Evolutionary conservation across 2,888 invertebrate species (phyloP).

Genomic region (Alloplasta piceator): DNA sequence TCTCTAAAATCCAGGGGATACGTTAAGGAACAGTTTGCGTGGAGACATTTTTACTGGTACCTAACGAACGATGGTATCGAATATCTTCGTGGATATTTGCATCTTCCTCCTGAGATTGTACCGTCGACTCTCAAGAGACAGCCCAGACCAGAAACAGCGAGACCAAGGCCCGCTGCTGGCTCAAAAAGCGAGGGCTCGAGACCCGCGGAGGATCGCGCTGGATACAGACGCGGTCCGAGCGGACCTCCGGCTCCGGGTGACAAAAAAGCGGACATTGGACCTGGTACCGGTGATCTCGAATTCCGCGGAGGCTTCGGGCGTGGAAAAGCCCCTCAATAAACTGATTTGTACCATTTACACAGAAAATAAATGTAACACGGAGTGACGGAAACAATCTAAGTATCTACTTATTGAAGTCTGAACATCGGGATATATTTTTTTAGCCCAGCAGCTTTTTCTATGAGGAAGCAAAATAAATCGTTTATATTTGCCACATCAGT

Average conservation of each 20-base stretch:
- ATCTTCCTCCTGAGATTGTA: conserved; percentile 99
- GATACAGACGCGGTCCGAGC: conserved; percentile 92
- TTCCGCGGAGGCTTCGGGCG: conserved; percentile 87
- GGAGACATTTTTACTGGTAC: conserved; percentile 99
- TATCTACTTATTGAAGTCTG: background rate
- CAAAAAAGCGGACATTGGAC: conserved; percentile 98
- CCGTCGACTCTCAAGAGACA: conserved; percentile 98
- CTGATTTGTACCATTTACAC: conserved; percentile 68
- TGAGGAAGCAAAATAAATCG: too few relatives aligned
- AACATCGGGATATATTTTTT: too few relatives aligned
- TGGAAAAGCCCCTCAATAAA: conserved; percentile 80
- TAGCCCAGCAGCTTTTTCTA: too few relatives aligned
- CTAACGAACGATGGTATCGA: conserved; percentile 99
- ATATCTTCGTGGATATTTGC: conserved; percentile 96
- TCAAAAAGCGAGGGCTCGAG: conserved; percentile 88
- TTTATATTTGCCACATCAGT: too few relatives aligned
- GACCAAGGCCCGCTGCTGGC: conserved; percentile 89
- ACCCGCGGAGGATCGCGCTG: conserved; percentile 92
- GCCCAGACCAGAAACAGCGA: conserved; percentile 92
- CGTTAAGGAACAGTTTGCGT: conserved; percentile 99
- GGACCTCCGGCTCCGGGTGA: conserved; percentile 88
- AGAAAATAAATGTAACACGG: conserved; percentile 60
- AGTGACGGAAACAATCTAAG: conserved; percentile 54
- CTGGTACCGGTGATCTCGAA: conserved; percentile 96
- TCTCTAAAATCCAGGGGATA: conserved; percentile 98